These are phyloP conservation scores for Drosophila nr. fundita DNA, from an alignment of 2,888 invertebrate species.

Conservation along the genomic window DNA sequence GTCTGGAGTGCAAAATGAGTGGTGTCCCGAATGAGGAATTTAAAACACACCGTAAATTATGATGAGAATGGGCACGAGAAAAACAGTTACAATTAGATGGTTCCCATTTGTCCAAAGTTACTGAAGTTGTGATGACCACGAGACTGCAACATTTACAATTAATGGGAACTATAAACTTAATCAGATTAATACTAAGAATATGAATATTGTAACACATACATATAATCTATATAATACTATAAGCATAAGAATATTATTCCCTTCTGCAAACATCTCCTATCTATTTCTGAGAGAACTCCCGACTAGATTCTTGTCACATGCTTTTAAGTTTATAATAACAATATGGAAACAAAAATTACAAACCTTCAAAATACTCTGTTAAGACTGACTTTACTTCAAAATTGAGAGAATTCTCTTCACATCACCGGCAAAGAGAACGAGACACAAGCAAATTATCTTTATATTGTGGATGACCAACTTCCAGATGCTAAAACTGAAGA, in stretches of 20 bases:
- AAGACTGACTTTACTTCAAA: not conserved
- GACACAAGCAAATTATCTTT: not conserved
- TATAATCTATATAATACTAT: not conserved
- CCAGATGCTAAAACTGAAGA: too few species aligned
- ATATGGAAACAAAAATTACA: not conserved
- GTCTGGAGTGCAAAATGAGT: constrained; percentile 34
- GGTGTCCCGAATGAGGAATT: constrained; percentile 9
- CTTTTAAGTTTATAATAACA: not conserved
- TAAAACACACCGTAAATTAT: constrained; percentile 26
- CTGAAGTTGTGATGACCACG: not conserved
- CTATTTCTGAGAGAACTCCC: not conserved
- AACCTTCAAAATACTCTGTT: not conserved
- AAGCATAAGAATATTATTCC: not conserved
- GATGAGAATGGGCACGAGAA: not conserved
- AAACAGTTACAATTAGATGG: not conserved
- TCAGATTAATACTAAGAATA: not conserved
- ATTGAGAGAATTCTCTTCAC: not conserved
- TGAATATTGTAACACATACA: not conserved
- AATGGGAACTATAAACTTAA: not conserved
- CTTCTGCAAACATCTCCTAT: not conserved
- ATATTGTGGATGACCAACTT: not conserved
- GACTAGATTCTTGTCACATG: not conserved
- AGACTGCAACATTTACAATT: not conserved
- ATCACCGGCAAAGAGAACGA: not conserved
- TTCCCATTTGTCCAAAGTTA: not conserved